These are phyloP conservation scores for Arrhamphus sclerolepis DNA, from an alignment of 2,797 vertebrate genomes.

Conservation along the genomic window DNA sequence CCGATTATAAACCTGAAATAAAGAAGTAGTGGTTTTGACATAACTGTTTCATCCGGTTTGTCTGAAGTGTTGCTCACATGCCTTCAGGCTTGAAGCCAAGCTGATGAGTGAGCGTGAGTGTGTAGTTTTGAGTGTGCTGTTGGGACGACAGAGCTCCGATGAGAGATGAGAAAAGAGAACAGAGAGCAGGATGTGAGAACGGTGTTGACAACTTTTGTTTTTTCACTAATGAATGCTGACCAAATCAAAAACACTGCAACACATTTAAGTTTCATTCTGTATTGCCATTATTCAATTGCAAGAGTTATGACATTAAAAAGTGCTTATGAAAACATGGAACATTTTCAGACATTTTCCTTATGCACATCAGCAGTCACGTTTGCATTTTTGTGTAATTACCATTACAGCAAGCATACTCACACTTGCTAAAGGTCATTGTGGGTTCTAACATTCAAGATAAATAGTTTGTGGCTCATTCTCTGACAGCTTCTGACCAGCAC, in stretches of 20 bases:
- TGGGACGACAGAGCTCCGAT: conserved; percentile 31
- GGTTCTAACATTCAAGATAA: conserved; percentile 16
- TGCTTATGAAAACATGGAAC: too few relatives aligned
- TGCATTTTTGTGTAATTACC: too few relatives aligned
- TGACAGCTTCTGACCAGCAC: conserved; percentile 53
- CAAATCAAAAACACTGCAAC: conserved; percentile 1
- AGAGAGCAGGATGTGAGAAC: conserved; percentile 60
- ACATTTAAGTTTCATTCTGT: not conserved
- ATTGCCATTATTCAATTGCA: too few relatives aligned
- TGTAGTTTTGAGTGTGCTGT: conserved; percentile 23
- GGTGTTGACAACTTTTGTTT: conserved; percentile 23
- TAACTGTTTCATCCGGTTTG: conserved; percentile 47
- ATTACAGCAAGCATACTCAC: too few relatives aligned
- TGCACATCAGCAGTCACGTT: too few relatives aligned
- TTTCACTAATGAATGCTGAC: conserved; percentile 19
- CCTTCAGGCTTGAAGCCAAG: conserved; percentile 25
- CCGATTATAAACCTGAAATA: conserved; percentile 50
- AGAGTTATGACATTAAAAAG: too few relatives aligned
- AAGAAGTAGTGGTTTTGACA: conserved; percentile 53
- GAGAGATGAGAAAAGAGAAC: conserved; percentile 51
- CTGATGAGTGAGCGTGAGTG: conserved; percentile 36
- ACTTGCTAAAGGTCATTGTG: too few relatives aligned
- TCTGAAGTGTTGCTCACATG: conserved; percentile 41
- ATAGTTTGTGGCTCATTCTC: conserved; percentile 53
- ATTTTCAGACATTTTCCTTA: too few relatives aligned